These are phyloP conservation scores for Nycticorax nycticorax DNA, from an alignment of 2,113 vertebrate species.

Conservation along the genomic window DNA sequence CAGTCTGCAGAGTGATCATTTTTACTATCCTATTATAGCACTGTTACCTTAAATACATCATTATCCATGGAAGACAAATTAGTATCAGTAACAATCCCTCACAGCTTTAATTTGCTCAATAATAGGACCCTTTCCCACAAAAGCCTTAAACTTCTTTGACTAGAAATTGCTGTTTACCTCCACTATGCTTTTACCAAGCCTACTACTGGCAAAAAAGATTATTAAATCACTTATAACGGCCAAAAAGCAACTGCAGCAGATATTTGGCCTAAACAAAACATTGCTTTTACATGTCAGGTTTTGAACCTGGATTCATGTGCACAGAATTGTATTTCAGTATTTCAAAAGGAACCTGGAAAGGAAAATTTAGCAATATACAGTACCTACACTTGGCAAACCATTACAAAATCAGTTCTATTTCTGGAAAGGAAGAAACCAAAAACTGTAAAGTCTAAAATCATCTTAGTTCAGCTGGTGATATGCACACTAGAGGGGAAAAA, in stretches of 20 bases:
- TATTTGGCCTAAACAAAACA: neutral
- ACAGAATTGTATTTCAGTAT: neutral
- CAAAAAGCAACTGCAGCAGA: neutral
- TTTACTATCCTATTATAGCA: neutral
- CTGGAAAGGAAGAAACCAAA: neutral
- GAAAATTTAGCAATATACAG: neutral
- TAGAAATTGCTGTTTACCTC: neutral
- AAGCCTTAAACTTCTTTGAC: neutral
- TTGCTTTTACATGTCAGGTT: neutral
- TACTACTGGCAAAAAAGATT: neutral
- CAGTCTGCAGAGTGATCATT: neutral
- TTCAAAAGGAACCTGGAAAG: neutral
- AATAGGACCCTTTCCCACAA: neutral
- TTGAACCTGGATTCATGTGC: neutral
- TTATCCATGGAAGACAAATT: neutral
- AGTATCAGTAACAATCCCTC: neutral
- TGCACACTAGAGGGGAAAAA: neutral
- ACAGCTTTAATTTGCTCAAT: neutral
- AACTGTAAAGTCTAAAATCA: neutral
- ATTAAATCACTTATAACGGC: neutral
- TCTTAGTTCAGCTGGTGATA: neutral
- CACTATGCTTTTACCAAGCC: neutral
- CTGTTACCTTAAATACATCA: neutral
- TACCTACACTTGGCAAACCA: neutral
- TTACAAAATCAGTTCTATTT: neutral